These are phyloP conservation scores for Cydia pomonella DNA, from an alignment of 1,140 invertebrate species.

Conservation along the genomic window DNA sequence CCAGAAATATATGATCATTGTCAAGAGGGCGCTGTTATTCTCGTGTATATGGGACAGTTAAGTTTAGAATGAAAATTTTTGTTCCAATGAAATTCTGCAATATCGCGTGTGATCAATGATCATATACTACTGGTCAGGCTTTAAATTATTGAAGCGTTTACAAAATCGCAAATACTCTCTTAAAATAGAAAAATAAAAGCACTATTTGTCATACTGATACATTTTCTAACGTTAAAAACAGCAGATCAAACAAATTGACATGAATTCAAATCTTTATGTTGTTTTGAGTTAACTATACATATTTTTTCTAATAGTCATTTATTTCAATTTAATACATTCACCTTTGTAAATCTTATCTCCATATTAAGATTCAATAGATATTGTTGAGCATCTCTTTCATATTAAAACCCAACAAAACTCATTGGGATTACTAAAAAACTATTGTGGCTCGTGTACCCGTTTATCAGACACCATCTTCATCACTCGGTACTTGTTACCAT, in stretches of 20 bases:
- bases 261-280: not conserved
- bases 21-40: too few species aligned
- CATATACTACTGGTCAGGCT: too few species aligned
- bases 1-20: too few species aligned
- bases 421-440: constrained; percentile 59
- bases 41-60: too few species aligned
- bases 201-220: too few species aligned
- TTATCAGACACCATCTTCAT: constrained; percentile 68
- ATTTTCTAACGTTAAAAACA: too few species aligned
- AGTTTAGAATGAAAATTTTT: too few species aligned
- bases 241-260: not conserved
- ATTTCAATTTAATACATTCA: constrained; percentile 27
- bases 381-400: constrained; percentile 32
- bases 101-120: too few species aligned
- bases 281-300: constrained; percentile 7
- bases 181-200: too few species aligned
- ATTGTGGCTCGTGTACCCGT: constrained; percentile 57
- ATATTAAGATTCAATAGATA: constrained; percentile 33
- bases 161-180: too few species aligned
- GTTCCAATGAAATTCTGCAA: too few species aligned
- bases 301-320: constrained; percentile 8
- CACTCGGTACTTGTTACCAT: constrained; percentile 56
- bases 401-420: constrained; percentile 47
- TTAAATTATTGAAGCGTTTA: too few species aligned
- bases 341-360: constrained; percentile 24